Conservation (phyloP, 2,888 invertebrate genomes). For the Chloroclystis v-ata region DNA sequence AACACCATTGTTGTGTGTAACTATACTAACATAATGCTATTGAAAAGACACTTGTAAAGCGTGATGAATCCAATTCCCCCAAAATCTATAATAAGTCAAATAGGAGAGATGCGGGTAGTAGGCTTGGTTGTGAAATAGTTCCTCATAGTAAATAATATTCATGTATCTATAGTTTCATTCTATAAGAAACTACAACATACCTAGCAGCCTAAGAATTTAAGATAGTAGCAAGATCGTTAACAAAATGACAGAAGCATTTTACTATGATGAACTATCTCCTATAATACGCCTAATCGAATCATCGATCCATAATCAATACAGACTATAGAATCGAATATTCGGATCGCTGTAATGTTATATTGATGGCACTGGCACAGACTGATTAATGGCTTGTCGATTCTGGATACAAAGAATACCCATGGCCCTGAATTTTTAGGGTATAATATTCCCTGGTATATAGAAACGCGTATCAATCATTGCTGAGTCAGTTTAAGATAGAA, state of each 20-base stretch:
- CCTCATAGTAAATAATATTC: too few species aligned
- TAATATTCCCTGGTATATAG: conserved; percentile 22
- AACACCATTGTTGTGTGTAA: too few species aligned
- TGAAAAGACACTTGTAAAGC: too few species aligned
- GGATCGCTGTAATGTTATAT: conserved; percentile 73
- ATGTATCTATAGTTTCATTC: too few species aligned
- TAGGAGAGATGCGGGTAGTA: too few species aligned
- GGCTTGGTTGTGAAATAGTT: too few species aligned
- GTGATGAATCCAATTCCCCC: too few species aligned
- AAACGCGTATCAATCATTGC: conserved; percentile 35
- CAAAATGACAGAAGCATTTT: conserved; percentile 58
- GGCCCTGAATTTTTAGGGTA: conserved; percentile 46
- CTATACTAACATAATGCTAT: too few species aligned
- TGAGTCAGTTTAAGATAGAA: conserved; percentile 8
- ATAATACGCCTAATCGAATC: conserved; percentile 70
- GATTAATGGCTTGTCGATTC: conserved; percentile 71
- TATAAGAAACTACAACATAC: too few species aligned
- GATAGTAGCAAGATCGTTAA: too few species aligned
- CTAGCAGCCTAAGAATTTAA: too few species aligned
- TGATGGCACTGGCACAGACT: conserved; percentile 75
- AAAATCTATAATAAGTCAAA: too few species aligned
- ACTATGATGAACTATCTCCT: conserved; percentile 62
- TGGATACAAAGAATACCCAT: conserved; percentile 62
- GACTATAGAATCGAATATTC: conserved; percentile 71
- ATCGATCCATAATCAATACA: conserved; percentile 70